Percentiles rank a stretch among this genome's conserved stretches.
Evolutionary conservation across 1,140 invertebrate species (phyloP).

Genomic region (Solen grandis): DNA sequence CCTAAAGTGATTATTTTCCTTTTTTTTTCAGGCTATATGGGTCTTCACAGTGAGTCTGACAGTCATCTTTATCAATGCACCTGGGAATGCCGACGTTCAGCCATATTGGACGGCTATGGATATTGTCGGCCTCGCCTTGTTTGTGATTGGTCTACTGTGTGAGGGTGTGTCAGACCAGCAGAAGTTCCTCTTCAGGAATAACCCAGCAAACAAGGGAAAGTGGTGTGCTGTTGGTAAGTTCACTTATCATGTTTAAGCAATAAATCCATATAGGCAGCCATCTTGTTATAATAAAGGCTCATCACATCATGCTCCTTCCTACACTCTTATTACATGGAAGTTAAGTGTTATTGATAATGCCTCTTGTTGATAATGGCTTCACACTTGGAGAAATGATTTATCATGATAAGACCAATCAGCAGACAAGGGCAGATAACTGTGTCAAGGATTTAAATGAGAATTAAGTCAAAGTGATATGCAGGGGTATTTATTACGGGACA

Average conservation of each 20-base stretch:
- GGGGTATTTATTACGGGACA: no score
- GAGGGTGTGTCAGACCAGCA: conserved; percentile 95
- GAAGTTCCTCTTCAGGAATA: conserved; percentile 93
- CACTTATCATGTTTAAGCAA: background rate
- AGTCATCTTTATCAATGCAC: conserved; percentile 94
- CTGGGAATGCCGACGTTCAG: conserved; percentile 83
- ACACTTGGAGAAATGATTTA: no score
- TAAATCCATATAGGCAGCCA: no score
- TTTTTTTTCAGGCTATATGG: conserved; percentile 89
- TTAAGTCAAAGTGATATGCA: no score
- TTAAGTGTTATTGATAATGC: no score
- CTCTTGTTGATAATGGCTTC: no score
- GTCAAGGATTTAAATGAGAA: no score
- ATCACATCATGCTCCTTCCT: no score
- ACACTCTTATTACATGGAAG: no score
- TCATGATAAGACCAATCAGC: no score
- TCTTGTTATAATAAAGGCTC: no score
- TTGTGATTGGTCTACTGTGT: conserved; percentile 90
- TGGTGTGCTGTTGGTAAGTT: conserved; percentile 85
- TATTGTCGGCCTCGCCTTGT: conserved; percentile 90
- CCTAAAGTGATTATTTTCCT: conserved; percentile 24
- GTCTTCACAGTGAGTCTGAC: conserved; percentile 95
- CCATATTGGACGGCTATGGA: conserved; percentile 69
- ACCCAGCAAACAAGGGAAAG: conserved; percentile 92
- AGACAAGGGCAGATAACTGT: no score